Conservation (phyloP, 30 jellyfish, hydroid and myxozoan species). For the Mastigias papua region DNA sequence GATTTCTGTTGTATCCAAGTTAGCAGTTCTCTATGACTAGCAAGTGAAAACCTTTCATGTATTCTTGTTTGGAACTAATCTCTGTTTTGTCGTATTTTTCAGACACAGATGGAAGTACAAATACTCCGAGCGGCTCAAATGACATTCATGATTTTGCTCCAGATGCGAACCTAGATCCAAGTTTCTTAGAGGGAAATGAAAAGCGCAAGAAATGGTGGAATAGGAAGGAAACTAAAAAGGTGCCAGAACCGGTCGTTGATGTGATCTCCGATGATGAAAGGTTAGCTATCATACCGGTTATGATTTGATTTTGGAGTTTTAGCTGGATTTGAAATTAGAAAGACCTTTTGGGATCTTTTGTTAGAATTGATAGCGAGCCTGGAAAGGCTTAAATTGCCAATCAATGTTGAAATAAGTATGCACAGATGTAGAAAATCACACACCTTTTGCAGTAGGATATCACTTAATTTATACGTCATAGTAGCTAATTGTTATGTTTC, state of each 20-base stretch:
- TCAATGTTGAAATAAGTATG: too few species aligned
- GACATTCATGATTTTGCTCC: constrained; percentile 71
- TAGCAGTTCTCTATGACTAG: too few species aligned
- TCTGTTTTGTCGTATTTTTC: neutral
- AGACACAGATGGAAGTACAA: constrained; percentile 8
- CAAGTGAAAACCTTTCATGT: too few species aligned
- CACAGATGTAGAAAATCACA: too few species aligned
- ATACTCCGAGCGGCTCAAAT: neutral
- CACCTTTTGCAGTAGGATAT: too few species aligned
- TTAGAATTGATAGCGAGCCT: neutral
- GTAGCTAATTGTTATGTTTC: too few species aligned
- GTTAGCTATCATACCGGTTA: neutral
- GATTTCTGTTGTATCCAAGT: too few species aligned
- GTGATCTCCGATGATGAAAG: constrained; percentile 71
- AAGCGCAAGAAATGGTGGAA: constrained; percentile 66
- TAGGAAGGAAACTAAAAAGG: constrained; percentile 44
- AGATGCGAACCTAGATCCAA: constrained; percentile 63
- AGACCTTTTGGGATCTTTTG: neutral
- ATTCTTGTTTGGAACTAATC: too few species aligned
- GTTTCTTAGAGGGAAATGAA: constrained; percentile 60
- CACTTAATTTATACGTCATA: too few species aligned
- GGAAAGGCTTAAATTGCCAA: too few species aligned
- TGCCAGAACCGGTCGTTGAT: constrained; percentile 22
- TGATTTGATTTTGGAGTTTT: neutral
- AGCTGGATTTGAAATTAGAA: neutral